phyloP scores from a whole-genome alignment of 1,140 invertebrate genomes.

The Laupala kohalensis region DNA sequence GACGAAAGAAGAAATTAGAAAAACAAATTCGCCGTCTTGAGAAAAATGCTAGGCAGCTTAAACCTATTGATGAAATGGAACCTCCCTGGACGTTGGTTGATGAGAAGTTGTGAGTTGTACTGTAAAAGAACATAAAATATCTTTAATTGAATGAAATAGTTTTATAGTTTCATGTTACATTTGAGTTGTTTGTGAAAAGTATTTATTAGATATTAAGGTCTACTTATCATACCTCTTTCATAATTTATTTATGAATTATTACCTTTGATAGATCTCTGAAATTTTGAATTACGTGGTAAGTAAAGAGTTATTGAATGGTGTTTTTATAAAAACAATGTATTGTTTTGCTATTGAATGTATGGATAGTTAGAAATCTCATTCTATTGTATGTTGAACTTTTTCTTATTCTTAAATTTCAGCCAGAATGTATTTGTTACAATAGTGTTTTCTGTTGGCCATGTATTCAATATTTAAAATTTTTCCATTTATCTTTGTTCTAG shows the following conservation, averaged over 20 bases:
- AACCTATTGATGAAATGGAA: constrained; percentile 71
- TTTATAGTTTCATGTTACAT: neutral
- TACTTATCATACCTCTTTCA: no score
- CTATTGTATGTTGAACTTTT: neutral
- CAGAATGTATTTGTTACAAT: neutral
- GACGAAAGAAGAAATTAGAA: constrained; percentile 63
- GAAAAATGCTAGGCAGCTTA: constrained; percentile 59
- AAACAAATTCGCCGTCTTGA: constrained; percentile 67
- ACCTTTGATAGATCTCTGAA: no score
- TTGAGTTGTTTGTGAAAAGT: no score
- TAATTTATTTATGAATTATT: no score
- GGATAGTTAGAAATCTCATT: neutral
- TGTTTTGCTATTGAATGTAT: no score
- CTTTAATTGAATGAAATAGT: neutral
- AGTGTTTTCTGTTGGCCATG: neutral
- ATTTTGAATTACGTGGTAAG: no score
- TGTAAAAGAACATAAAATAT: no score
- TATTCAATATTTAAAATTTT: neutral
- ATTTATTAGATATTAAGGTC: no score
- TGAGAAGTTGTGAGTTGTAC: constrained; percentile 41
- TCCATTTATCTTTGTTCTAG: constrained; percentile 28
- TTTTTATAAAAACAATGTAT: no score
- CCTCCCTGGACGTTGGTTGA: constrained; percentile 49
- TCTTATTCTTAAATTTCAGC: no score
- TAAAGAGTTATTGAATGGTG: no score